These are phyloP conservation scores for Drosophila pseudoananassae DNA, from an alignment of 1,140 invertebrate genomes.

Conservation along the genomic window DNA sequence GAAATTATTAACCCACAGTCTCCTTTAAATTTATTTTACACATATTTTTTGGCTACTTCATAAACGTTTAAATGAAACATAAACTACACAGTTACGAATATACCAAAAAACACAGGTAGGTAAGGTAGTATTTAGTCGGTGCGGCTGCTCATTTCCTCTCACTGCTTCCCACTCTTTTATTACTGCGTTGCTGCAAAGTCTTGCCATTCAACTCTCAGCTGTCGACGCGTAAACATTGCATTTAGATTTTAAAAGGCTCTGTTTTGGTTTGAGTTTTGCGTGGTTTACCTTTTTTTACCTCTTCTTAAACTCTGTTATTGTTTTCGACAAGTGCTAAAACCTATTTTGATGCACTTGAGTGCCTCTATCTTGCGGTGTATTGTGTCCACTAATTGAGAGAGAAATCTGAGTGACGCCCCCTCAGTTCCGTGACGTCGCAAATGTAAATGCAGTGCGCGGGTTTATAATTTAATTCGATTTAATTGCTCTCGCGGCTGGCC, in stretches of 20 bases:
- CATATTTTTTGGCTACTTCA: too few species aligned
- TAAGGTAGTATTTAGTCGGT: not conserved
- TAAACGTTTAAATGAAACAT: too few species aligned
- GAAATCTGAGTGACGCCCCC: slow-evolving; percentile 20
- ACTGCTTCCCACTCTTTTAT: slow-evolving; percentile 5
- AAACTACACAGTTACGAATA: too few species aligned
- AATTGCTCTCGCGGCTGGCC: slow-evolving; percentile 9
- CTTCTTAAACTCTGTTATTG: slow-evolving; percentile 30
- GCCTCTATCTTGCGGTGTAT: slow-evolving; percentile 2
- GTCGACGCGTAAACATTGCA: slow-evolving; percentile 54
- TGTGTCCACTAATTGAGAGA: slow-evolving; percentile 18
- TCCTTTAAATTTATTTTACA: too few species aligned
- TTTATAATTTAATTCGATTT: slow-evolving; percentile 33
- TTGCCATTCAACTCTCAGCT: slow-evolving; percentile 49
- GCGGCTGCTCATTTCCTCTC: not conserved
- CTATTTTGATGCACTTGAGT: not conserved
- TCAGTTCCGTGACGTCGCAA: slow-evolving; percentile 38
- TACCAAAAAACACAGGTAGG: not conserved
- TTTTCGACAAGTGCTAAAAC: slow-evolving; percentile 18
- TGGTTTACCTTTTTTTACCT: slow-evolving; percentile 28
- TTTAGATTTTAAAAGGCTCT: slow-evolving; percentile 28
- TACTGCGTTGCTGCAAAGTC: slow-evolving; percentile 6
- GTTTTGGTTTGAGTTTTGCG: slow-evolving; percentile 57
- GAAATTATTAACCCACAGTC: too few species aligned
- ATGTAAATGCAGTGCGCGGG: slow-evolving; percentile 41